Percentiles rank a stretch among this genome's conserved stretches.
Conservation (phyloP, 64 coral and sea anemone species). For the Stylophora pistillata region DNA sequence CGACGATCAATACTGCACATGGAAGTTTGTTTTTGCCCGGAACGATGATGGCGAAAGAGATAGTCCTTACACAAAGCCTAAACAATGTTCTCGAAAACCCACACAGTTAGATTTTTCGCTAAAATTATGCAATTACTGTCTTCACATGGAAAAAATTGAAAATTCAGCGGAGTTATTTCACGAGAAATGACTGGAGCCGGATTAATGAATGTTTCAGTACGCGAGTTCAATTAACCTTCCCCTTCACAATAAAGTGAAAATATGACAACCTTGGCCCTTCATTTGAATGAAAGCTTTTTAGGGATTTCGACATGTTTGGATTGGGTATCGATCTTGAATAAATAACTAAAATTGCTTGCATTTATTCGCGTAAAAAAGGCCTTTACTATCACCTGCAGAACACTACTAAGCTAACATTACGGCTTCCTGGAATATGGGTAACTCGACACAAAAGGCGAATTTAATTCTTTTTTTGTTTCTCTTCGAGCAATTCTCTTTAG, state of each 20-base stretch:
- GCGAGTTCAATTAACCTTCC: slow-evolving; percentile 18
- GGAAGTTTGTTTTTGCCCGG: background rate
- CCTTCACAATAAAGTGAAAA: background rate
- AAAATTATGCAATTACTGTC: background rate
- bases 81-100: background rate
- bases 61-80: background rate
- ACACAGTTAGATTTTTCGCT: background rate
- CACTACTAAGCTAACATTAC: too few species aligned
- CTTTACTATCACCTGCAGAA: background rate
- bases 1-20: background rate
- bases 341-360: slow-evolving; percentile 26
- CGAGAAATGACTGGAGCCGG: background rate
- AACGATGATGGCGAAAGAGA: background rate
- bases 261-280: slow-evolving; percentile 25
- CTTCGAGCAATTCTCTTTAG: slow-evolving; percentile 7
- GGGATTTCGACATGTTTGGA: slow-evolving; percentile 32
- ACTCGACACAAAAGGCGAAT: background rate
- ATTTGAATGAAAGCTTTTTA: slow-evolving; percentile 32
- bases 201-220: slow-evolving; percentile 11
- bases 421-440: background rate
- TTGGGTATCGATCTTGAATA: slow-evolving; percentile 44
- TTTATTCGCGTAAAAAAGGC: slow-evolving; percentile 48
- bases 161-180: background rate
- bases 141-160: background rate
- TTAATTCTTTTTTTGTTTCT: slow-evolving; percentile 20